A percentile compares a stretch with the other conserved stretches of the same genome.
Conservation (phyloP, 2,888 invertebrate genomes). For the Acanthopleura granulata region DNA sequence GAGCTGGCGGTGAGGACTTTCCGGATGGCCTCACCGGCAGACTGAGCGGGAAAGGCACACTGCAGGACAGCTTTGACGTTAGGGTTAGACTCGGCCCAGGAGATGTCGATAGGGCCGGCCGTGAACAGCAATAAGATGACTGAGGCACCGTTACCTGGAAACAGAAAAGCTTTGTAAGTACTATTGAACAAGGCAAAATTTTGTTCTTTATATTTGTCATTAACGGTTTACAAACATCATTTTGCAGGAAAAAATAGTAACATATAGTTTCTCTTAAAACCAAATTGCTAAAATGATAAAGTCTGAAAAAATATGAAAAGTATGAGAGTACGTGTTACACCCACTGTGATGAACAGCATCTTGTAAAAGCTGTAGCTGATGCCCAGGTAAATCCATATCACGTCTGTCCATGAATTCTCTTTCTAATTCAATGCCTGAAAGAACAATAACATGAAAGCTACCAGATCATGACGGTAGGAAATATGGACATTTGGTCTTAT, state of each 20-base stretch:
- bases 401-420: slow-evolving; percentile 52
- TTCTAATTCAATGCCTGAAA: slow-evolving; percentile 51
- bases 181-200: background rate
- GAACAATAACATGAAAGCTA: too few relatives aligned
- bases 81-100: slow-evolving; percentile 29
- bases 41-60: slow-evolving; percentile 64
- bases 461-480: too few relatives aligned
- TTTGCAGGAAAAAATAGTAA: too few relatives aligned
- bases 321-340: background rate
- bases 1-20: slow-evolving; percentile 40
- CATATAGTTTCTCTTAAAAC: too few relatives aligned
- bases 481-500: too few relatives aligned
- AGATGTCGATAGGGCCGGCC: slow-evolving; percentile 42
- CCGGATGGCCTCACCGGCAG: slow-evolving; percentile 57
- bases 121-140: slow-evolving; percentile 55
- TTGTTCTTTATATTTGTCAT: background rate
- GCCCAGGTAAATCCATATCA: slow-evolving; percentile 54
- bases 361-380: slow-evolving; percentile 50
- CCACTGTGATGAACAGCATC: slow-evolving; percentile 39
- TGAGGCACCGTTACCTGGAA: slow-evolving; percentile 24
- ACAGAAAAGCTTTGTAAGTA: background rate
- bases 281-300: too few relatives aligned
- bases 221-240: too few relatives aligned
- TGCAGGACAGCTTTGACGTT: slow-evolving; percentile 45
- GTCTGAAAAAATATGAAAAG: too few relatives aligned